Conservation (phyloP, 2,113 vertebrate species). For the Xiphorhynchus elegans region DNA sequence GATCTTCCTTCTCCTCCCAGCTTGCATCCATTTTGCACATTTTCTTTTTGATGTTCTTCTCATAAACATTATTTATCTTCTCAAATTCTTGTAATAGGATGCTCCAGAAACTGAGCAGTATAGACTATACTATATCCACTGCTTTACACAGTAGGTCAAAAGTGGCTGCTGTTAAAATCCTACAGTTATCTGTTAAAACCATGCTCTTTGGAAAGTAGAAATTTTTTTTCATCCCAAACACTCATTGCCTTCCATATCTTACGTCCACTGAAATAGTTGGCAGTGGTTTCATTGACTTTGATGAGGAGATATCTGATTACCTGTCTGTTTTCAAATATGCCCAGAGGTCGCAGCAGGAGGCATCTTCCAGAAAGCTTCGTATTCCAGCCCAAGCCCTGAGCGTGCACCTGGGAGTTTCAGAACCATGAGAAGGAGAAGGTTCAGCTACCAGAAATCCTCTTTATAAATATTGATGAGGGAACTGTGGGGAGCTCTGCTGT, state of each 20-base stretch:
- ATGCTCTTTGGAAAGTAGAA: neutral
- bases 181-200: neutral
- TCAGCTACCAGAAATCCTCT: slow-evolving; percentile 8
- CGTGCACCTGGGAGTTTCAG: fast-evolving
- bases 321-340: neutral
- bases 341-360: neutral
- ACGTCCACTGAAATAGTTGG: neutral
- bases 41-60: neutral
- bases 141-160: neutral
- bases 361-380: neutral
- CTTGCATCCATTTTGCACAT: neutral
- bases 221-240: neutral
- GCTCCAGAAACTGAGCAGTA: neutral
- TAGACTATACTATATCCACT: neutral
- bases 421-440: neutral
- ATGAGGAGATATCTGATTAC: neutral
- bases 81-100: neutral
- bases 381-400: neutral
- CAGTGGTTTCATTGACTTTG: neutral
- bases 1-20: neutral
- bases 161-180: neutral
- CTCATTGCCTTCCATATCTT: neutral
- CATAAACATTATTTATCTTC: neutral
- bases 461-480: neutral
- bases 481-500: neutral